phyloP scores from a whole-genome alignment of 2,113 vertebrate genomes.

The Gadus macrocephalus region DNA sequence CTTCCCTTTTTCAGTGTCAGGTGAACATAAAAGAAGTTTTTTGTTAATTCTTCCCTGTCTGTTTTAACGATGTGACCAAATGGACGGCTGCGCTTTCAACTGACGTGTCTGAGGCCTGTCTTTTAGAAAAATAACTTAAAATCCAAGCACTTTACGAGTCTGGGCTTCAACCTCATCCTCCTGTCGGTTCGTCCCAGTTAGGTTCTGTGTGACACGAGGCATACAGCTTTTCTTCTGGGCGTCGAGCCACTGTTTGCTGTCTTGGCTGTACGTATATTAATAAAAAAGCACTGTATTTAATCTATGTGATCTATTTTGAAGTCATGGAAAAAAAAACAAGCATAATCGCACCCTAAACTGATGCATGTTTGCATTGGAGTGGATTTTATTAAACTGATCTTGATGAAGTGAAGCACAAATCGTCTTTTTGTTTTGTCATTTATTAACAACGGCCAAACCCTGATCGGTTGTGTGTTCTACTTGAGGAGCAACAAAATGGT shows the following conservation, averaged over 20 bases:
- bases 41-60: background rate
- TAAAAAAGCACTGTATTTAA: conserved; percentile 58
- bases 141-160: conserved; percentile 37
- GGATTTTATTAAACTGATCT: conserved; percentile 71
- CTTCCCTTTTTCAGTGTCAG: conserved; percentile 34
- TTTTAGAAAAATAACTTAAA: conserved; percentile 14
- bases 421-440: conserved; percentile 25
- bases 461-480: background rate
- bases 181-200: conserved; percentile 26
- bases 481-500: conserved; percentile 1
- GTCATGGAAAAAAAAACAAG: conserved; percentile 34
- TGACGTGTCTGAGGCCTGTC: conserved; percentile 31
- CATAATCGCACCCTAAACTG: conserved; percentile 56
- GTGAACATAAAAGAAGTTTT: conserved; percentile 12
- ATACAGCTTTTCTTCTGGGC: conserved; percentile 59
- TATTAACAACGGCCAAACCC: conserved; percentile 1
- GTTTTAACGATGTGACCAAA: no score
- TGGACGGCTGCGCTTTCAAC: background rate
- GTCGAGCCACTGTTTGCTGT: conserved; percentile 49
- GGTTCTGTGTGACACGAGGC: conserved; percentile 30
- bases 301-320: conserved; percentile 53
- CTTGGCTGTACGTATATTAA: conserved; percentile 53
- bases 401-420: conserved; percentile 44
- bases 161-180: conserved; percentile 27
- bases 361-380: conserved; percentile 61